Base-by-base conservation (phyloP, 2,888 invertebrate genomes). In the Eremobia ochroleuca region DNA sequence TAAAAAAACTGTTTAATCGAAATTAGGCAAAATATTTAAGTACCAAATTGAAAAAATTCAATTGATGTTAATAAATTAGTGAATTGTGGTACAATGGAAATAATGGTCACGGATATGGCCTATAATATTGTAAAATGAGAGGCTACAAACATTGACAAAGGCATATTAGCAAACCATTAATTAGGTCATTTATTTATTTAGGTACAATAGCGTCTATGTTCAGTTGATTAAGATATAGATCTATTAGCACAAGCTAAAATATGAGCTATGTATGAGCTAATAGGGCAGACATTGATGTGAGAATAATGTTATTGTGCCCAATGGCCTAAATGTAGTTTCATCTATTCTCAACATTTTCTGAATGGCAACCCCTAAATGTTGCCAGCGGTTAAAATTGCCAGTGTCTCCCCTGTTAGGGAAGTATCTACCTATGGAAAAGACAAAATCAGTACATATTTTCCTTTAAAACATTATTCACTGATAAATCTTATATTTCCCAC, bases 61-160 rank as follows among this genome's bases (percentile, higher is more conserved):
- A 58, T 52, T 70, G 28, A 82, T 37, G 52, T 71, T 59, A 82
- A 83, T 85, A 85, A 85, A 71, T 81, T 85, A 77, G 61, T 71
- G 62, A 82, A 81, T 71, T 34, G 5, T 18, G 34, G 34, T 67
- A 55, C 34, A 68, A 34, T 65, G 43, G 28, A 52, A 76, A 69
- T 68, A 25, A 25, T 55, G 46, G 25, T 58, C 58, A 74, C 15
- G 62, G 73, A 18, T 40, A 43, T 43, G 31, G 34, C 37, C 18
- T 25, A 46, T 58, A 31, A 61, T 11, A 69, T n/a, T 59, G 34
- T 28, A 59, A 49, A 59, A 64, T 37, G 18, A n/a, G 28, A 46
- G n/a, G 70, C 46, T 69, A 65, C 13, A 52, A 49, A 55, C 69
- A 65, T 46, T 43, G 37, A 68, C 34, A 77, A 67, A 69, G 49